phyloP scores from a whole-genome alignment of 1,140 invertebrate genomes.

The Drosophila pruinosa region DNA sequence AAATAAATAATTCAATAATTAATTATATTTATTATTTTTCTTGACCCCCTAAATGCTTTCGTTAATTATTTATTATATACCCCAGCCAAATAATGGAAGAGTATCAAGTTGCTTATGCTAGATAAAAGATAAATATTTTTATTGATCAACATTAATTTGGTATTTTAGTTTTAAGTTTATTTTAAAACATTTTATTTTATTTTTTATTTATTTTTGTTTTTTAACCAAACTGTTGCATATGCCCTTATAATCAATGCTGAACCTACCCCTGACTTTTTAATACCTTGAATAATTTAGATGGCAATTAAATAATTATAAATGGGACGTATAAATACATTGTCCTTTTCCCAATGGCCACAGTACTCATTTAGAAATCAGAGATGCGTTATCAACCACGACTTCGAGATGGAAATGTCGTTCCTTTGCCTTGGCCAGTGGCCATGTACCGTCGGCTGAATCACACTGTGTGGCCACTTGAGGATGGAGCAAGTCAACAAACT shows the following conservation, averaged over 20 bases:
- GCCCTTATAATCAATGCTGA: no score
- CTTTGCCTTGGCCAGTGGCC: conserved; percentile 56
- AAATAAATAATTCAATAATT: conserved; percentile 6
- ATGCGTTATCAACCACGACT: conserved; percentile 59
- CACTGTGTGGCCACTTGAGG: conserved; percentile 62
- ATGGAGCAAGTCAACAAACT: conserved; percentile 16
- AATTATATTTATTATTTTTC: conserved; percentile 9
- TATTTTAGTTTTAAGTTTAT: no score
- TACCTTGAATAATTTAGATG: background rate
- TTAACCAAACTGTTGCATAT: no score
- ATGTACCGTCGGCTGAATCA: conserved; percentile 58
- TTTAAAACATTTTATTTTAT: no score
- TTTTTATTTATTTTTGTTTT: no score
- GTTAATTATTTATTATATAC: background rate
- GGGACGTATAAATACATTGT: conserved; percentile 8
- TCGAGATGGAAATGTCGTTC: conserved; percentile 37
- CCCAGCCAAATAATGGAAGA: background rate
- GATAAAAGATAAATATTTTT: no score
- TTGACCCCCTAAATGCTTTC: background rate
- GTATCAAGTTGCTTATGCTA: no score
- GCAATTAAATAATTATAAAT: conserved; percentile 17
- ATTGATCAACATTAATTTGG: no score
- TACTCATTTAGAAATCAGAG: background rate
- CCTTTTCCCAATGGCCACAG: background rate
- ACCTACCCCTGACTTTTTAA: no score